These are phyloP conservation scores for Acanthosepion lycidas DNA, from an alignment of 2,888 invertebrate genomes.

Conservation along the genomic window DNA sequence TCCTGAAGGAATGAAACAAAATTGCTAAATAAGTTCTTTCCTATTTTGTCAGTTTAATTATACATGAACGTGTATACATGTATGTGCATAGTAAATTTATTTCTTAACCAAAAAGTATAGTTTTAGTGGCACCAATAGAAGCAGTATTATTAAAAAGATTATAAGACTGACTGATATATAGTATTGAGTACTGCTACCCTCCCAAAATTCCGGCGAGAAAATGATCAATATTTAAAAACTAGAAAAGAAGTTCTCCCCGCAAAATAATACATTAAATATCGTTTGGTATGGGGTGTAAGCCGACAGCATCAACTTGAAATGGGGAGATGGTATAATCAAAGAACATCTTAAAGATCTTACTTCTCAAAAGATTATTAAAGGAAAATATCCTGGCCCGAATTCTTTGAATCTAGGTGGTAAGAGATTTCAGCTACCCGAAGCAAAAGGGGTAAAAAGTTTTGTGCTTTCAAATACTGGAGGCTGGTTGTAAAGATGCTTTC, in stretches of 20 bases:
- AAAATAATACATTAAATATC: neutral
- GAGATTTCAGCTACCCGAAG: neutral
- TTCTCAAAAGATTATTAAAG: neutral
- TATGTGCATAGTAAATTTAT: neutral
- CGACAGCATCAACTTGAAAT: neutral
- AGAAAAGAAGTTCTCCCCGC: neutral
- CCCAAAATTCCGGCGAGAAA: neutral
- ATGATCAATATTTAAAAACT: neutral
- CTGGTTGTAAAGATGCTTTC: neutral
- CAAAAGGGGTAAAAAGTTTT: neutral
- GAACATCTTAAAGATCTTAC: slow-evolving; percentile 1
- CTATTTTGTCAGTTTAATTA: too few species aligned
- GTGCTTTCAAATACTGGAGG: neutral
- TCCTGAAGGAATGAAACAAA: too few species aligned
- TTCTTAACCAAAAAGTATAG: neutral
- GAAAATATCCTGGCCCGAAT: neutral
- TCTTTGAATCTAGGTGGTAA: neutral
- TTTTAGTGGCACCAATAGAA: too few species aligned
- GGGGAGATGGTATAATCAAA: neutral
- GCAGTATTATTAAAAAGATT: neutral
- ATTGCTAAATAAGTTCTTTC: too few species aligned
- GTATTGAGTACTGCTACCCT: neutral
- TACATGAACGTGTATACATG: neutral
- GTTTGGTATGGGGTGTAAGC: neutral
- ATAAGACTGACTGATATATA: neutral